A percentile compares a stretch with the other conserved stretches of the same genome.
These are phyloP conservation scores for Petaurus breviceps DNA, from an alignment of 2,113 vertebrate genomes.

Conservation along the genomic window DNA sequence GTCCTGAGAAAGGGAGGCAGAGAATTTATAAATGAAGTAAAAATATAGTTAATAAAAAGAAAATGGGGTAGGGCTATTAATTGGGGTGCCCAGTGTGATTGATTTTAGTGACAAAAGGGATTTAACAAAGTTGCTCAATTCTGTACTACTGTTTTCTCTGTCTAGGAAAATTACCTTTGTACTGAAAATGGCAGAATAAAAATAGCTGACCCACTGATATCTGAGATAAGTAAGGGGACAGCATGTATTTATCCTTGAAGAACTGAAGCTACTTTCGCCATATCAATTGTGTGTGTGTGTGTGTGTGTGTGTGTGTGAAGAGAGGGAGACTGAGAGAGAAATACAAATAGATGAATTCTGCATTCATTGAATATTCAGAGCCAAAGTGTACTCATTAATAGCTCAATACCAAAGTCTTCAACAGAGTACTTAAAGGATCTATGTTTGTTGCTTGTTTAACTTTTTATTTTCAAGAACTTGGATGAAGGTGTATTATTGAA, in stretches of 20 bases:
- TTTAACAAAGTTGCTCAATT: not conserved
- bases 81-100: not conserved
- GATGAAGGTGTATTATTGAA: not conserved
- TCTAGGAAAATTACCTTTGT: not conserved
- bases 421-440: not conserved
- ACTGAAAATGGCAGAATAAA: not conserved
- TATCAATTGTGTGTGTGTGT: not conserved
- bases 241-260: not conserved
- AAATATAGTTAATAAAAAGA: not conserved
- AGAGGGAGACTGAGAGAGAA: not conserved
- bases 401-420: not conserved
- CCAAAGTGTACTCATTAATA: not conserved
- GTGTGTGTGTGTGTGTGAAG: not conserved
- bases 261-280: not conserved
- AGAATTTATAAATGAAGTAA: not conserved
- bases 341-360: not conserved
- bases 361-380: not conserved
- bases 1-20: not conserved
- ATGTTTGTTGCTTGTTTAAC: not conserved
- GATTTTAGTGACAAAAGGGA: not conserved
- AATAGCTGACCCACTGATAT: not conserved
- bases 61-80: not conserved
- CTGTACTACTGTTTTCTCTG: not conserved
- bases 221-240: not conserved
- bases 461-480: not conserved